Evolutionary conservation across 1,140 invertebrate species (phyloP).

Genomic region (Musca vetustissima): DNA sequence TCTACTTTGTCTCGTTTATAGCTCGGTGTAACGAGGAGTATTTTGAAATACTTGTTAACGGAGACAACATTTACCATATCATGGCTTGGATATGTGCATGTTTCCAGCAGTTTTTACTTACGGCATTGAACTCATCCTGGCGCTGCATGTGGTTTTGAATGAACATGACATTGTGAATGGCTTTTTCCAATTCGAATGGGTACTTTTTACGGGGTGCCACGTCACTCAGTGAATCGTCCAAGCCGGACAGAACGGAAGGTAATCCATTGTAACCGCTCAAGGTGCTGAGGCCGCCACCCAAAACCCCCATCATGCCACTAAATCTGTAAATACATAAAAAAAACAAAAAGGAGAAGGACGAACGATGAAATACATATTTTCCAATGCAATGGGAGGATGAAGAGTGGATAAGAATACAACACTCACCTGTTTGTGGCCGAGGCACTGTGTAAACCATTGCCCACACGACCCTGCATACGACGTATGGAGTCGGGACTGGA

Average conservation of each 20-base stretch:
- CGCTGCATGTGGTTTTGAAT: conserved; percentile 92
- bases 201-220: conserved; percentile 80
- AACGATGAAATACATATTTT: background rate
- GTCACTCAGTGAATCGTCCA: conserved; percentile 80
- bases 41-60: no score
- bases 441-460: conserved; percentile 75
- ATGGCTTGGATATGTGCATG: no score
- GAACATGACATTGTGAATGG: conserved; percentile 93
- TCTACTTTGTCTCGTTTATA: no score
- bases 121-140: conserved; percentile 91
- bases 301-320: conserved; percentile 67
- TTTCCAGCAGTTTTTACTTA: conserved; percentile 56
- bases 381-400: background rate
- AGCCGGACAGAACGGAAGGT: conserved; percentile 75
- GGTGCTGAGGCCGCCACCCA: conserved; percentile 61
- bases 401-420: background rate
- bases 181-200: conserved; percentile 89
- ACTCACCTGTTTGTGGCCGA: conserved; percentile 68
- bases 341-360: conserved; percentile 4
- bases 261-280: conserved; percentile 75
- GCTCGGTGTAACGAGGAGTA: no score
- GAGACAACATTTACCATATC: no score
- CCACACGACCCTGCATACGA: conserved; percentile 62
- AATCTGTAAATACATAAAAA: conserved; percentile 64
- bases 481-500: conserved; percentile 75